Base-by-base conservation (phyloP, 2,888 invertebrate genomes). In the Gibbula magus region DNA sequence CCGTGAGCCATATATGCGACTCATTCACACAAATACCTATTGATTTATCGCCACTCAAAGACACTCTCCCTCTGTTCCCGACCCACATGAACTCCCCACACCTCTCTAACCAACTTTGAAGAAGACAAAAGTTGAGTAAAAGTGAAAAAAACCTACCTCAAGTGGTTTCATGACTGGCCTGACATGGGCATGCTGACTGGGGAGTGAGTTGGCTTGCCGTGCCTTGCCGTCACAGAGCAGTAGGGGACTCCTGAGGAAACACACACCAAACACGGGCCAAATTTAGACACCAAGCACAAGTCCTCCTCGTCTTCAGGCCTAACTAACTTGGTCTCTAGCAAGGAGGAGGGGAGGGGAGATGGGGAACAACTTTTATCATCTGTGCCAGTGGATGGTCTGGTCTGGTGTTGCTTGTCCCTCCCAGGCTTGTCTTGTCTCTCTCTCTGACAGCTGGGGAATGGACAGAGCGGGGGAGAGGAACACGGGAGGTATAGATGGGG, bases 161-260 rank as follows among this genome's bases (percentile, higher is more conserved):
- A 85, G 79, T 67, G 85, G 85, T 80, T 85, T 85, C 85, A 85
- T 85, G 77, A 66, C 78, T 74, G 70, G 78, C 54, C 79, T 81
- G 79, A 78, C 79, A 79, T 76, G 56, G 70, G 79, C 83, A 81
- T 77, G 66, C 83, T 79, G 81, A 81, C 77, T 70, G 73, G 54
- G n/a, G 51, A 25, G 75, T 51, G 20, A 22, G 70, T 56, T 22
- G 53, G n/a, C 56, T 75, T 45, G 66, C 29, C 52, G 32, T 45
- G 22, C 29, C 52, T 61, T 45, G 22, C 52, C 29, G 75, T 52
- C 61, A 75, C 66, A 45, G 13, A 29, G 74, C 74, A 20, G 75
- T 51, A 51, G 66, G 76, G 39, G 78, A 56, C 70, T 70, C 54
- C 78, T 35, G 70, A 18, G 32, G 76, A 73, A 76, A 73, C 76